Base-by-base conservation (phyloP, 2,797 vertebrate genomes). In the Sebastiscus albofasciatus region DNA sequence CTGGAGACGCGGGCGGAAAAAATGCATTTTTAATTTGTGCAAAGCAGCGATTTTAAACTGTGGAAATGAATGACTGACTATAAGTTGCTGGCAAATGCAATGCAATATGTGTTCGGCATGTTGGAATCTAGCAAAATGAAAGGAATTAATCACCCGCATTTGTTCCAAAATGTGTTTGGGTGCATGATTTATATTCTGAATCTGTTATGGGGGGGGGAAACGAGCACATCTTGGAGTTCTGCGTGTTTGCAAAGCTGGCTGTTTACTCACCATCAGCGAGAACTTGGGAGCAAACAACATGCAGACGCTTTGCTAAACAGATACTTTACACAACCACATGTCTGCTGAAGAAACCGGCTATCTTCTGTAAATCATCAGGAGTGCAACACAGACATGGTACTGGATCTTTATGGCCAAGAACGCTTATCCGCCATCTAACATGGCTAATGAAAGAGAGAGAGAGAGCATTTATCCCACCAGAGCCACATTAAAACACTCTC, bases 401-500 rank as follows among this genome's bases (percentile, higher is more conserved):
- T 42, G 56, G 49, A 75, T 52, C 46, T 61, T 24, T 22, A 18
- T 16, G 11, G 46, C 76, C 65, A 39, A n/a, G 26, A 78, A 52
- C 56, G 56, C 67, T 81, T 70, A 68, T 61, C 27, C 36, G 42
- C 9, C 49, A n/a, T n/a, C 49, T 22, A n/a, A 68, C 75, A 34
- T 13, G 9, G 8, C 75, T 70, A 42, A 84, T 75, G 55, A 80
- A 65, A 20, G 27, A 27, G 24, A 13, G 24, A 29, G 56, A 62
- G 11, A 68, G 52, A 80, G 52, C 66, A 80, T 85, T 88, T 49
- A 67, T 81, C 58, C 72, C 82, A 82, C 67, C 56, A 66, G 78
- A 84, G 69, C 77, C 91, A 90, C 84, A 86, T 88, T 85, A 90
- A 86, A 86, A 89, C 87, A 75, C 80, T 90, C 81, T 66, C 31